Evolutionary conservation across 2,888 invertebrate genomes (phyloP), one percentile per base, ranked within the genome.

Genomic region (Torymus aiolomorphi): DNA sequence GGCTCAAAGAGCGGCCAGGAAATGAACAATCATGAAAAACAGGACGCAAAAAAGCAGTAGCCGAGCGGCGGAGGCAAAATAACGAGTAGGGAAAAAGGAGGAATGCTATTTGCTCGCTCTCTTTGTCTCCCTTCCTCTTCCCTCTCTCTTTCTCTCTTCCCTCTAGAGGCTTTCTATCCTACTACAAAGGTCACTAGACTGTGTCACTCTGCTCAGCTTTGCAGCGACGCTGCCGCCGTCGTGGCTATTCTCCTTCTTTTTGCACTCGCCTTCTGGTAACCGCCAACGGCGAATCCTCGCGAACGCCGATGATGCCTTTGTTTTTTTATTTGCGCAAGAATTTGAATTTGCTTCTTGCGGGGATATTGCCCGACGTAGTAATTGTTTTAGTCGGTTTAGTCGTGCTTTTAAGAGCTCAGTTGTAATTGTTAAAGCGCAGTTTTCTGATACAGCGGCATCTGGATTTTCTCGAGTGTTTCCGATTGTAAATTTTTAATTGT

Each of bases 11-110:
- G 56, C n/a, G 56, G 49, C 63, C 76, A 80, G 77, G 80, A 80
- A 80, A 80, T 77, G 78, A 82, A 77, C 82, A 78, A 78, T 82
- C 80, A 71, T 70, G 75, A 81, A 81, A 82, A 82, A 83, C 79
- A 81, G 82, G 80, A 78, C 80, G 75, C 62, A 24, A 61, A 59
- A 61, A 61, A 2, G 16, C 2, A 12, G 62, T 42, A 42, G 42
- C 42, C 42, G 42, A 42, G 42, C 42, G 42, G 16, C 16, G 52
- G 56, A 56, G 71, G 70, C 70, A 59, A 59, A 70, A 70, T 70
- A 42, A 62, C 51, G 62, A 74, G 71, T 11, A 52, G 42, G 75
- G 54, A 59, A 52, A 59, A 52, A 49, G 10, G 51, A 78, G 70
- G 61, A 67, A 76, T 4, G 52, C 51, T 51, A 31, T 63, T 70